These are phyloP conservation scores for Bos indicus DNA, from an alignment of 2,113 vertebrate species.

Conservation along the genomic window DNA sequence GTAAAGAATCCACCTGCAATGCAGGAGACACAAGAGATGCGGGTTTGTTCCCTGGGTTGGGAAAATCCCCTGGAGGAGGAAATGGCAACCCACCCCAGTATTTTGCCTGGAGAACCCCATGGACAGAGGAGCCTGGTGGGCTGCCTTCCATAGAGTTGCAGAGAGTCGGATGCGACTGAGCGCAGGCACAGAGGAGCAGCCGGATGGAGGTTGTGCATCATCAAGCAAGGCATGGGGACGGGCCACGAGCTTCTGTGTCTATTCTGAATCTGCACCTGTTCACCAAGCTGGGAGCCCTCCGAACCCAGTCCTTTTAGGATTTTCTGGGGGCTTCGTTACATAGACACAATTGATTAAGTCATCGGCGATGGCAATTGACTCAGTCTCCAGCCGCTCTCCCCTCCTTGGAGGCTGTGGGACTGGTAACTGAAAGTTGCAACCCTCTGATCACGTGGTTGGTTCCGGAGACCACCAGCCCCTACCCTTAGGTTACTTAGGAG, in stretches of 20 bases:
- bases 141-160: neutral
- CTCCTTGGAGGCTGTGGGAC: neutral
- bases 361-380: accelerated
- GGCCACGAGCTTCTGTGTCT: neutral
- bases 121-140: neutral
- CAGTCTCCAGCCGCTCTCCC: neutral
- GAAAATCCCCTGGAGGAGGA: neutral
- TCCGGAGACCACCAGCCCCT: neutral
- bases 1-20: neutral
- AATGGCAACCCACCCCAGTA: neutral
- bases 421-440: neutral
- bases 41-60: neutral
- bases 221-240: accelerated
- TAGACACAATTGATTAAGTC: neutral
- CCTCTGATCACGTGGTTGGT: neutral
- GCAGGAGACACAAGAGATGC: neutral
- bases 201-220: neutral
- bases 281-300: neutral
- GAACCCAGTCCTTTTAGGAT: neutral
- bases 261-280: accelerated
- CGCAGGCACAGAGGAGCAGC: neutral
- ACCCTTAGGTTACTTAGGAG: neutral
- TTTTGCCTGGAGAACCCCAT: neutral
- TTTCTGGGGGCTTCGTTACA: neutral
- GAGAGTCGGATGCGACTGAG: neutral